Evolutionary conservation across 92 coral and sea anemone genomes (phyloP).

Genomic region (Pocillopora meandrina): DNA sequence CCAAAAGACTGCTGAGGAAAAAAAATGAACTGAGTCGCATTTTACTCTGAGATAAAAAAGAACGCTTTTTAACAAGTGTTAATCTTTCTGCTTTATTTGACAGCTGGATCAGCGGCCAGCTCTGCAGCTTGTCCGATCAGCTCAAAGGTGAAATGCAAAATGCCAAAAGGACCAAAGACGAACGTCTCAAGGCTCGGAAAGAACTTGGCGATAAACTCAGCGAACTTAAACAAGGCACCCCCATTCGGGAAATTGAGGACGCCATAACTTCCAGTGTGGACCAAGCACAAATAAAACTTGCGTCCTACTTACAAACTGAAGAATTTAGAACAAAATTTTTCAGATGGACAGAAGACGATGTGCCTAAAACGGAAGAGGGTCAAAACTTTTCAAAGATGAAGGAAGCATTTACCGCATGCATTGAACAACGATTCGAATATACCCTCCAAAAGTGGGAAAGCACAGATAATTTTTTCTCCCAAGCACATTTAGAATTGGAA

Average conservation of each 20-base stretch:
- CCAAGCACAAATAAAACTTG: not conserved
- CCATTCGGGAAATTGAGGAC: conserved; percentile 5
- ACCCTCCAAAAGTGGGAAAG: conserved; percentile 1
- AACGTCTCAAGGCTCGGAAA: not conserved
- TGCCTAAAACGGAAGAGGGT: conserved; percentile 2
- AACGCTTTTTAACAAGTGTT: not conserved
- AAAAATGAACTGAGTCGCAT: too few species aligned
- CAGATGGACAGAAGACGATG: conserved; percentile 4
- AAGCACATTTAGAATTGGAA: conserved; percentile 7
- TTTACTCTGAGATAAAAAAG: too few species aligned
- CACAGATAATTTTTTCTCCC: not conserved
- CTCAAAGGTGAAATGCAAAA: not conserved
- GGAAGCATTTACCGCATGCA: not conserved
- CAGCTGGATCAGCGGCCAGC: conserved; percentile 7
- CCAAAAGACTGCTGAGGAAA: not conserved
- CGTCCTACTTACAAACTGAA: not conserved
- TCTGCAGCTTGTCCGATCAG: conserved; percentile 3
- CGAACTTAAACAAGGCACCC: not conserved
- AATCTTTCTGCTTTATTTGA: not conserved
- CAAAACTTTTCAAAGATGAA: not conserved
- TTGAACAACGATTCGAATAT: conserved; percentile 5
- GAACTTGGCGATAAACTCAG: not conserved
- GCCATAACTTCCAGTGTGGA: not conserved
- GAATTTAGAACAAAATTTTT: conserved; percentile 2
- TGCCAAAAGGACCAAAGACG: not conserved